Conservation (phyloP, 2,113 vertebrate genomes). For the Planiliza haematocheilus region DNA sequence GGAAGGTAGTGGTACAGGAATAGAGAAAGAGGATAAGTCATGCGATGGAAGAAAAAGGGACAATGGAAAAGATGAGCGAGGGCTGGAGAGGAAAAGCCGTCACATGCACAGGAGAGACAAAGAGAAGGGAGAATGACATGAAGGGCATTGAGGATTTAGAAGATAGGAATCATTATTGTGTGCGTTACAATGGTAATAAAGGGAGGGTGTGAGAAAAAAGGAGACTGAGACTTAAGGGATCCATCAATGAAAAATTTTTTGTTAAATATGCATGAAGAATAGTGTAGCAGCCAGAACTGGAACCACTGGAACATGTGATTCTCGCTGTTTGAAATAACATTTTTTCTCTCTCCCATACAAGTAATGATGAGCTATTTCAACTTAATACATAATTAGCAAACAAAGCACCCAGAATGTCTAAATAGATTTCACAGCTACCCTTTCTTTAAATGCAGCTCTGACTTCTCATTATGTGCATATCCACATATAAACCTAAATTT, state of each 20-base stretch:
- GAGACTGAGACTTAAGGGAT: slow-evolving; percentile 18
- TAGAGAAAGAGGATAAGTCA: slow-evolving; percentile 39
- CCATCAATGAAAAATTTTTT: slow-evolving; percentile 2
- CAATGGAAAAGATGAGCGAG: slow-evolving; percentile 27
- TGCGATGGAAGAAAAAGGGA: slow-evolving; percentile 24
- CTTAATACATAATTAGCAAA: too few species aligned
- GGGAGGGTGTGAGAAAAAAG: slow-evolving; percentile 14
- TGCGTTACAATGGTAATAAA: slow-evolving; percentile 21
- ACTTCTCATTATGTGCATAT: too few species aligned
- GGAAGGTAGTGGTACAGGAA: slow-evolving; percentile 19
- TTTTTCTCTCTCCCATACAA: neutral
- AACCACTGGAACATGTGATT: slow-evolving; percentile 10
- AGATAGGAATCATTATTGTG: slow-evolving; percentile 45
- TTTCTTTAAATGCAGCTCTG: too few species aligned
- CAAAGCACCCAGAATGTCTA: too few species aligned
- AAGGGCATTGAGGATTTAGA: slow-evolving; percentile 65
- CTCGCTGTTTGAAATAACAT: neutral
- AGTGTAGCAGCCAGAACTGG: neutral
- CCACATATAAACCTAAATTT: too few species aligned
- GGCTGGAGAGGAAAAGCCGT: slow-evolving; percentile 33
- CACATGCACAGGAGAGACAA: slow-evolving; percentile 10
- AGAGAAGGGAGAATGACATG: slow-evolving; percentile 32
- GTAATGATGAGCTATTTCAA: too few species aligned
- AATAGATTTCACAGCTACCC: too few species aligned
- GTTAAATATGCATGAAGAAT: slow-evolving; percentile 25